Evolutionary conservation across 2,797 vertebrate genomes (phyloP).

Genomic region (Micromesistius poutassou): DNA sequence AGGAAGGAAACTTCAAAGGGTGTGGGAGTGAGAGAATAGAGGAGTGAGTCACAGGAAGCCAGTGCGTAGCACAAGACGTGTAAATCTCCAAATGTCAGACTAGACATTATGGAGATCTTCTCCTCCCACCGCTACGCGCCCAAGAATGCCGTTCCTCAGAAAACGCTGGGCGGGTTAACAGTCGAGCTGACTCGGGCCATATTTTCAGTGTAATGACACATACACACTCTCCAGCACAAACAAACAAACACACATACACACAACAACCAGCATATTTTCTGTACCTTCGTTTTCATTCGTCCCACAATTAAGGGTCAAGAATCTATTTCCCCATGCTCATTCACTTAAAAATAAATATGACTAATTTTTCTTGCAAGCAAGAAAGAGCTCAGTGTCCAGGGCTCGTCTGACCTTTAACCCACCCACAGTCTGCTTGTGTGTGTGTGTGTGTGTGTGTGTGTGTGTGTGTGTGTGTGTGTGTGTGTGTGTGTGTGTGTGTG

Average conservation of each 20-base stretch:
- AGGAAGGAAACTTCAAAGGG: slow-evolving; percentile 7
- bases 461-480: slow-evolving; percentile 26
- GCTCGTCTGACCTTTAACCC: slow-evolving; percentile 57
- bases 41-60: slow-evolving; percentile 44
- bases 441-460: slow-evolving; percentile 28
- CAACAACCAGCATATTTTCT: slow-evolving; percentile 8
- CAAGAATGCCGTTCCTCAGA: slow-evolving; percentile 34
- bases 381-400: slow-evolving; percentile 38
- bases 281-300: background rate
- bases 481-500: slow-evolving; percentile 29
- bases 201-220: background rate
- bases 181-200: slow-evolving; percentile 48
- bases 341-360: background rate
- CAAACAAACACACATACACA: slow-evolving; percentile 19
- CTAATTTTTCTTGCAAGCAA: background rate
- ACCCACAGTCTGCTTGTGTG: slow-evolving; percentile 38
- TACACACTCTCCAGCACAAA: slow-evolving; percentile 10
- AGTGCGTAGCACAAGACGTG: slow-evolving; percentile 47
- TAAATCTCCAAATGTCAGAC: slow-evolving; percentile 35
- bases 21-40: slow-evolving; percentile 12
- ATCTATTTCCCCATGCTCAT: background rate
- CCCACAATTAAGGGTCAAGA: background rate
- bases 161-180: slow-evolving; percentile 28
- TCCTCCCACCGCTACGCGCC: slow-evolving; percentile 47
- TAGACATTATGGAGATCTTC: slow-evolving; percentile 48